phyloP scores from a whole-genome alignment of 2,888 invertebrate species.

The Calameuta pallipes region DNA sequence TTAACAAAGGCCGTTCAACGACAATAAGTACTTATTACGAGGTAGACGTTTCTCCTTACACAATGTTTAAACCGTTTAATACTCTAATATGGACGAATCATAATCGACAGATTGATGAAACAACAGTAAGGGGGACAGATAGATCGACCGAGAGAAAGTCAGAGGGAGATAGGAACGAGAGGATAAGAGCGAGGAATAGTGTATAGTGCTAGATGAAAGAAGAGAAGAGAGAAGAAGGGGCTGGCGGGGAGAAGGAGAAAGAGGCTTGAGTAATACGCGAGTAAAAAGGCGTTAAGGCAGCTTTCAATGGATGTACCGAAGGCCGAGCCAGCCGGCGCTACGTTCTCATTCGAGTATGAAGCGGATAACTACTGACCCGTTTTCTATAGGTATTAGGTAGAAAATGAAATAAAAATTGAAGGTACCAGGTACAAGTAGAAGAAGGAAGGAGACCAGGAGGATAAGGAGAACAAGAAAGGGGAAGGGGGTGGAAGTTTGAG shows the following conservation, averaged over 20 bases:
- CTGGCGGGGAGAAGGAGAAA: background rate
- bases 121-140: background rate
- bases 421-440: background rate
- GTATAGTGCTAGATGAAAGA: background rate
- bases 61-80: conserved; percentile 36
- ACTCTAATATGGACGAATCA: conserved; percentile 35
- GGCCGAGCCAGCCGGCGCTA: conserved; percentile 12
- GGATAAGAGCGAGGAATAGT: background rate
- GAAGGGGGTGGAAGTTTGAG: background rate
- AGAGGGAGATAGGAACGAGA: background rate
- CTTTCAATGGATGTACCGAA: conserved; percentile 29
- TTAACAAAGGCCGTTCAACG: conserved; percentile 32
- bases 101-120: conserved; percentile 25
- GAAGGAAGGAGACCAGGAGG: conserved; percentile 18
- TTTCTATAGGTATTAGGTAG: conserved; percentile 13
- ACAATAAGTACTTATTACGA: conserved; percentile 35
- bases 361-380: conserved; percentile 32
- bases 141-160: background rate
- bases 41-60: conserved; percentile 29
- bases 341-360: conserved; percentile 36
- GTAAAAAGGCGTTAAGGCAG: conserved; percentile 23
- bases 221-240: background rate
- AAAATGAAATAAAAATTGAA: conserved; percentile 18
- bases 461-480: background rate
- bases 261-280: conserved; percentile 10